Base-by-base conservation (phyloP, 92 coral and sea anemone genomes). In the Epizoanthus rinbou region DNA sequence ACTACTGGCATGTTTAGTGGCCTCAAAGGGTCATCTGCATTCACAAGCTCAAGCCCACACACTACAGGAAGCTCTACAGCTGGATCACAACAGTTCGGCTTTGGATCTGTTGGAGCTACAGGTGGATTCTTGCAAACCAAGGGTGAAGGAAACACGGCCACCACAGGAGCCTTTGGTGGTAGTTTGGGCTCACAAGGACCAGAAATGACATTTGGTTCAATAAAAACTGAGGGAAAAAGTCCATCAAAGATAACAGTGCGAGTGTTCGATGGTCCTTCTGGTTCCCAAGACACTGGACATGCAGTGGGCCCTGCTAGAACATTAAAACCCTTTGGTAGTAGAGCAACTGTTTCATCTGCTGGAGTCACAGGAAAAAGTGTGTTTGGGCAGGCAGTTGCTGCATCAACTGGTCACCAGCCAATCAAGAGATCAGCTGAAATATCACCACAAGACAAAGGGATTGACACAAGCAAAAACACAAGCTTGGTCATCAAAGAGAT, bases 401-500 rank as follows among this genome's bases (percentile, higher is more conserved):
- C 54, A 50, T 9, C 15, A 11, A 11, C 54, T 50, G 54, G 2
- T 50, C 54, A 33, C 39, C 75, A 70, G 21, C 18, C 74, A 9
- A 16, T 58, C 57, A 82, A 59, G 43, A 50, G 33, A 10, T 35
- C 69, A 67, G 53, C n/a, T 11, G 60, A 19, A 67, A 13, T 4
- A 16, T 63, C 70, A 1, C 45, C 39, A 8, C 58, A 59, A 13
- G 82, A 63, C 0, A 78, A 63, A 63, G 82, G 84, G 18, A 19
- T 74, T 41, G 64, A 92, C 25, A 85, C 87, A 6, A 88, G 96
- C 3, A 84, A 39, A 37, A 74, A 89, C 58, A 97, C 95, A 56
- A 79, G 92, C 33, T 82, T 97, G 57, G 88, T 94, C 43, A 88
- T 97, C 57, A 85, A 84, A 21, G 98, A 91, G 57, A 85, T 97